Base-by-base conservation (phyloP, 2,797 vertebrate genomes). In the Poecilia picta region DNA sequence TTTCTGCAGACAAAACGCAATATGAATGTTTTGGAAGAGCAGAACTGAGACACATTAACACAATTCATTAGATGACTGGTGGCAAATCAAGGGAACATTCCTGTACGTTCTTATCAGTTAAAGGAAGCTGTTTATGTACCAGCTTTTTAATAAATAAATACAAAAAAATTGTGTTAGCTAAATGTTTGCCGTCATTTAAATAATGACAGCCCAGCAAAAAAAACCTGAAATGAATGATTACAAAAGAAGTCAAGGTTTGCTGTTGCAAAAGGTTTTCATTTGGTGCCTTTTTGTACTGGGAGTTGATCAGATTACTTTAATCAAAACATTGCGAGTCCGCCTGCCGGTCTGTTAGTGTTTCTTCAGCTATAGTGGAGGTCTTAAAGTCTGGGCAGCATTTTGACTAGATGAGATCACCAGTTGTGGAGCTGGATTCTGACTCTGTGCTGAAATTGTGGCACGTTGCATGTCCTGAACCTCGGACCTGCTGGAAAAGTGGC, bases 371-470 rank as follows among this genome's bases (percentile, higher is more conserved):
- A 91, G 78, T 83, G 83, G 88, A 92, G 89, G 85, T 88, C 85
- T 89, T 4, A 25, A 81, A 82, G 73, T 80, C 72, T 1, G 39
- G 78, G 83, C 89, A 77, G 85, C 90, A 94, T 95, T 94, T 91
- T 90, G 79, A 87, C 41, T 81, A 85, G 85, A 91, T 94, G 91
- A 94, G 89, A 83, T 94, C 93, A 94, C 87, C 8, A 68, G 86
- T 86, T 83, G 83, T 81, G 78, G 51, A 79, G 78, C 83, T 78
- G 72, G 57, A 82, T 80, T 86, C 57, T 77, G 78, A 49, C 75
- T 82, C n/a, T 79, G 75, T 57, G 74, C 81, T 81, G 74, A 73
- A 57, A 77, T 89, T 77, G 74, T 84, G 70, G 80, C 75, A 86
- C 76, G 86, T 72, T 83, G 47, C 86, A 81, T 71, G 73, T 53